Evolutionary conservation across 1,140 invertebrate species (phyloP), one percentile per base, ranked within the genome.

Genomic region (Mylabris phalerata): DNA sequence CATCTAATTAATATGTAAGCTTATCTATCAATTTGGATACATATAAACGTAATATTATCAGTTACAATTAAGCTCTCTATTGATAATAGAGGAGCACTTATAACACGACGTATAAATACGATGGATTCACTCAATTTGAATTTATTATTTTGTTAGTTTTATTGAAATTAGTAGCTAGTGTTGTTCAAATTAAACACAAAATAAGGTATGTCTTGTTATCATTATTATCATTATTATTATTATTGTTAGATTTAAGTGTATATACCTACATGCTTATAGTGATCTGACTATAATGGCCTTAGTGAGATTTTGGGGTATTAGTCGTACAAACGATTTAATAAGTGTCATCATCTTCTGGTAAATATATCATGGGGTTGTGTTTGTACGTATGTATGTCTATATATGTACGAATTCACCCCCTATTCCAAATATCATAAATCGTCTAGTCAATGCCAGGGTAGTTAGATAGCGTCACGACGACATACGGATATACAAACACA

Each of bases 271-370:
- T 48, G 1, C 0, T 5, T 45, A 45, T 26, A 42, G 27, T 39
- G n/a, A 24, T 32, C 32, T 7, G 7, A 32, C 4, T 32, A 32
- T 32, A 32, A 32, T 32, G 7, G 32, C 7, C 7, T 32, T 32
- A 32, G 32, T 32, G 32, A 32, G 7, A 32, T 32, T 52, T 48
- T 40, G 19, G 41, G 45, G 50, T 55, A 69, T 69, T 69, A 66
- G 61, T 32, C 47, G 59, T 52, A 60, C 65, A 70, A 70, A 70
- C 65, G 66, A 62, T 71, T 70, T 71, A 71, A 71, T 71, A 71
- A 71, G 70, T 71, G 70, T 32, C 32, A 32, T 32, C 32, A 32
- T 32, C 32, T 32, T 32, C 32, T 32, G 38, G 46, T 63, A 68
- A 67, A 71, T 71, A 69, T 70, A 70, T 71, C 70, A 71, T 64